Conservation (phyloP, 2,113 vertebrate species). For the Labrus mixtus region DNA sequence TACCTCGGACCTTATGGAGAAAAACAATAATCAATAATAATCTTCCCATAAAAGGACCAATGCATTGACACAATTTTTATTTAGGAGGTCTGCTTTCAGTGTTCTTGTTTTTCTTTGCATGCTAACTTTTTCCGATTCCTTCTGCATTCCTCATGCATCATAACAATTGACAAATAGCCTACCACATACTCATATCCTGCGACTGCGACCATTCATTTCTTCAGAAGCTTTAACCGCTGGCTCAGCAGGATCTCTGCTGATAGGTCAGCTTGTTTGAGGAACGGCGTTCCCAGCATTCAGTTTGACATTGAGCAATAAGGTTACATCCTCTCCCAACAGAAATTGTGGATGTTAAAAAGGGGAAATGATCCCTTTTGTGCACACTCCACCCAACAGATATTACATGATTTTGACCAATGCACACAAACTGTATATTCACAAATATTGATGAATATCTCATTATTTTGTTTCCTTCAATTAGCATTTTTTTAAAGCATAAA, state of each 20-base stretch:
- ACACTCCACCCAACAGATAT: constrained; percentile 39
- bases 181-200: constrained; percentile 9
- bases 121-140: neutral
- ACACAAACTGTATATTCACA: no score
- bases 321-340: constrained; percentile 62
- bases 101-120: neutral
- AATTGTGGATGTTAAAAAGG: constrained; percentile 74
- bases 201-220: constrained; percentile 6
- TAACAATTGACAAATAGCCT: constrained; percentile 30
- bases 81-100: neutral
- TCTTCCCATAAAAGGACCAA: neutral
- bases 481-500: no score
- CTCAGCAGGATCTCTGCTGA: constrained; percentile 56
- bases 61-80: neutral
- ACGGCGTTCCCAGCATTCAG: constrained; percentile 38
- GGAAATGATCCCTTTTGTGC: constrained; percentile 66
- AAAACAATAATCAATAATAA: neutral
- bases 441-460: no score
- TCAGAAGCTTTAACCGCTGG: constrained; percentile 52
- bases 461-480: no score
- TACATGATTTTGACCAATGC: neutral
- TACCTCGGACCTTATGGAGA: neutral
- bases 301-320: constrained; percentile 67
- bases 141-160: neutral
- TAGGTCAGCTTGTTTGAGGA: constrained; percentile 24